These are phyloP conservation scores for Stegastes partitus DNA, from an alignment of 2,113 vertebrate genomes.

Conservation along the genomic window DNA sequence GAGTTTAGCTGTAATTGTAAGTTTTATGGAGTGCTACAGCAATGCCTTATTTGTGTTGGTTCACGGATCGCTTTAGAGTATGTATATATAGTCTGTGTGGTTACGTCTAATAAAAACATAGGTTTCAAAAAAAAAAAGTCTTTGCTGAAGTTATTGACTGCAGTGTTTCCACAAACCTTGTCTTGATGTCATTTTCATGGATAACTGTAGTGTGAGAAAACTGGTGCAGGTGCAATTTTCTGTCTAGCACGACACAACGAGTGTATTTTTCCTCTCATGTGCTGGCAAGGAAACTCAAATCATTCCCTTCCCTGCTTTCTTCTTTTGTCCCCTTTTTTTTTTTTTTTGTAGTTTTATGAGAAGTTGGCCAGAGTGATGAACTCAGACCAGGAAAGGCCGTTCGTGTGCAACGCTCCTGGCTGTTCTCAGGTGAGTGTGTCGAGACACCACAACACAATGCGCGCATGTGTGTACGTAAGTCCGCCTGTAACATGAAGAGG, in stretches of 20 bases:
- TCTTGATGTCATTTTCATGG: slow-evolving; percentile 31
- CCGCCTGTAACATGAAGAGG: slow-evolving; percentile 63
- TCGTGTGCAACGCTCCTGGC: slow-evolving; percentile 96
- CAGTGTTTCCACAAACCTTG: slow-evolving; percentile 18
- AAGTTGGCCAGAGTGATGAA: slow-evolving; percentile 98
- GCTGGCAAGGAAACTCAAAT: slow-evolving; percentile 35
- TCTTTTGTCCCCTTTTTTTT: neutral
- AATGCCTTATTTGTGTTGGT: neutral
- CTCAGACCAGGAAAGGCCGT: slow-evolving; percentile 99
- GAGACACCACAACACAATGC: neutral
- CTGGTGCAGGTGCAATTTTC: slow-evolving; percentile 51
- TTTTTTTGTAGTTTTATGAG: slow-evolving; percentile 92
- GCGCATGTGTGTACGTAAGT: slow-evolving; percentile 17
- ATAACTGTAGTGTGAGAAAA: slow-evolving; percentile 35
- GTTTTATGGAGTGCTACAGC: neutral
- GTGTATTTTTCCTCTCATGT: slow-evolving; percentile 50
- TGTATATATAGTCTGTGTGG: no score
- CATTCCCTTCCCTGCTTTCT: slow-evolving; percentile 33
- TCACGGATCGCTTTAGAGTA: neutral
- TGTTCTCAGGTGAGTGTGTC: slow-evolving; percentile 96
- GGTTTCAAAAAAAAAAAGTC: neutral
- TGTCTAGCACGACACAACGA: slow-evolving; percentile 40
- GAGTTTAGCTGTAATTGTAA: neutral
- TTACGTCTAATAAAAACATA: neutral
- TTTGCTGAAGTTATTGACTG: neutral